Evolutionary conservation across 2,797 vertebrate species (phyloP).

Genomic region (Silurus lanzhouensis): DNA sequence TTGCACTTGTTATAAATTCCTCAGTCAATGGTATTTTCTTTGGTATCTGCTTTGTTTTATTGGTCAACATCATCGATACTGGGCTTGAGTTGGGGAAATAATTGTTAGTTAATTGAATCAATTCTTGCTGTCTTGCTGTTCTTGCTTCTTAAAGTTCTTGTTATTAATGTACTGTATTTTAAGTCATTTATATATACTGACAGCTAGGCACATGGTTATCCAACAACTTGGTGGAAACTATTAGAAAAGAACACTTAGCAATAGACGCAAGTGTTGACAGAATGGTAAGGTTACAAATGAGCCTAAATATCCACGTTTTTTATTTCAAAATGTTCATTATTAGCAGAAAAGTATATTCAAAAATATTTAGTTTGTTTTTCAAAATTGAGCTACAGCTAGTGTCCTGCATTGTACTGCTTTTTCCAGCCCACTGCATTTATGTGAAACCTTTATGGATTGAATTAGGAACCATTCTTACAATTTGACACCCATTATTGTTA

Average conservation of each 20-base stretch:
- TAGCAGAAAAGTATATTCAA: background rate
- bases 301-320: too few relatives aligned
- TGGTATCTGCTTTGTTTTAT: background rate
- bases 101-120: background rate
- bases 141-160: background rate
- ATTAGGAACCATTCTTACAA: too few relatives aligned
- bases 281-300: background rate
- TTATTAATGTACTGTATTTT: background rate
- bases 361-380: background rate
- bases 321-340: background rate
- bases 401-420: background rate
- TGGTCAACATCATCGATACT: background rate
- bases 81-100: background rate
- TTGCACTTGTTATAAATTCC: background rate
- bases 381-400: background rate
- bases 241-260: background rate
- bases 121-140: too few relatives aligned
- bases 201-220: background rate
- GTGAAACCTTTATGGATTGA: background rate
- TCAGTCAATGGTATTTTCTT: background rate
- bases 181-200: background rate
- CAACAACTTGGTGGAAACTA: background rate
- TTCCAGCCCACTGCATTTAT: background rate
- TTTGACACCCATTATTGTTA: background rate
- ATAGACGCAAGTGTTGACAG: too few relatives aligned